Evolutionary conservation across 2,888 invertebrate genomes (phyloP), one percentile per base, ranked within the genome.

Genomic region (Creontiades dilutus): DNA sequence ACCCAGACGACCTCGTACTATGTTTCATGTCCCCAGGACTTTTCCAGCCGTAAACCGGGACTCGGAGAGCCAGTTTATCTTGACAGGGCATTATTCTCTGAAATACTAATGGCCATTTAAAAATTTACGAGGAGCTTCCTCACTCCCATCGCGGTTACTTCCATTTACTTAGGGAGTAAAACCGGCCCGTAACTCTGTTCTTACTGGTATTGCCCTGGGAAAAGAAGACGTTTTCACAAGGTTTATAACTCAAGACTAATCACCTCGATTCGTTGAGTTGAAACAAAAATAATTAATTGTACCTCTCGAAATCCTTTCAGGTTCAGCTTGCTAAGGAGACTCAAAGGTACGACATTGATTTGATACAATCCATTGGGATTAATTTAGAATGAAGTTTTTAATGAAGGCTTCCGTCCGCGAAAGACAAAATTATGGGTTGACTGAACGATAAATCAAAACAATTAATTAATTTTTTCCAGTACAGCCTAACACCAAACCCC

Each of bases 71-170:
- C 61, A 61, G 68, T 68, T 68, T 68, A 68, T 68, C 68, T 68
- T 27, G 68, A 68, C 68, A 23, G 68, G 68, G 68, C 68, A 68
- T 68, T 68, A 68, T 68, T 68, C 68, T 19, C 19, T 68, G 68
- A 68, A 68, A 68, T 68, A 68, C 68, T 68, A 68, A 68, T 68
- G 68, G 68, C 68, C 68, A 68, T 19, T 68, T 68, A 68, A 68
- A 68, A 68, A 68, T 68, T 68, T 68, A 68, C 68, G 68, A 68
- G 68, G 68, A 11, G 27, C 68, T 68, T 68, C 68, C 23, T 68
- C 68, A 12, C 68, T 68, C 68, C 68, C 68, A 27, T 23, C 7
- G 68, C 68, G 68, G 68, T 68, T 23, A 68, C 68, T 19, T 68
- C 68, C 68, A 68, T 68, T 68, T 68, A 68, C 68, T 68, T 68